These are phyloP conservation scores for Gymnocheta viridis DNA, from an alignment of 2,888 invertebrate genomes.

Conservation along the genomic window DNA sequence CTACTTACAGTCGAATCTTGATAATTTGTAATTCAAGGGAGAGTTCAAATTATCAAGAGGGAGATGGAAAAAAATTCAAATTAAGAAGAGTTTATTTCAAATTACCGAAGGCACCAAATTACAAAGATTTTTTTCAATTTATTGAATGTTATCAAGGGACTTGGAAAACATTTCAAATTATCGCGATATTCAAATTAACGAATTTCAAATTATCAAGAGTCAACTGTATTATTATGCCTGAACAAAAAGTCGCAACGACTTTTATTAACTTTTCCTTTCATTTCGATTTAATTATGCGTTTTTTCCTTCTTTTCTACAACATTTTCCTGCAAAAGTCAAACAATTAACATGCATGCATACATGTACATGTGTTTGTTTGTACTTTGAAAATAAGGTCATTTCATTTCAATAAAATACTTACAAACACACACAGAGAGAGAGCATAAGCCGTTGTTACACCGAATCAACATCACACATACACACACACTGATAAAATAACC, in stretches of 20 bases:
- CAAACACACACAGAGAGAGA: neutral
- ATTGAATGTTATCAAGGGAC: too few relatives aligned
- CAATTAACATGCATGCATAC: slow-evolving; percentile 63
- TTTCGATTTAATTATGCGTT: slow-evolving; percentile 33
- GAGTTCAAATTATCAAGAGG: too few relatives aligned
- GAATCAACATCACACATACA: neutral
- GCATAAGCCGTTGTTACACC: neutral
- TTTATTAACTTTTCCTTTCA: slow-evolving; percentile 26
- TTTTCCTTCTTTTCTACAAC: slow-evolving; percentile 1
- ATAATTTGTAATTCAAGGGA: too few relatives aligned
- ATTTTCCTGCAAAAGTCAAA: slow-evolving; percentile 60
- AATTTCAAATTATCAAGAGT: too few relatives aligned
- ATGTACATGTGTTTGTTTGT: neutral
- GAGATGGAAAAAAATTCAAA: too few relatives aligned
- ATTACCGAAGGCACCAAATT: too few relatives aligned
- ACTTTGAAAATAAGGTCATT: slow-evolving; percentile 64
- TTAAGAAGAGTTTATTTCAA: too few relatives aligned
- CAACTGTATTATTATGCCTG: neutral
- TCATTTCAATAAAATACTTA: slow-evolving; percentile 54
- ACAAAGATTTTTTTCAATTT: too few relatives aligned
- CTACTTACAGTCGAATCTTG: too few relatives aligned
- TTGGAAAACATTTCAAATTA: too few relatives aligned
- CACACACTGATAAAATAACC: neutral
- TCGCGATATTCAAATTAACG: too few relatives aligned
- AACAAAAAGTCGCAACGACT: slow-evolving; percentile 2